Evolutionary conservation across 2,888 invertebrate genomes (phyloP).

Genomic region (Drosophila nigricruria): DNA sequence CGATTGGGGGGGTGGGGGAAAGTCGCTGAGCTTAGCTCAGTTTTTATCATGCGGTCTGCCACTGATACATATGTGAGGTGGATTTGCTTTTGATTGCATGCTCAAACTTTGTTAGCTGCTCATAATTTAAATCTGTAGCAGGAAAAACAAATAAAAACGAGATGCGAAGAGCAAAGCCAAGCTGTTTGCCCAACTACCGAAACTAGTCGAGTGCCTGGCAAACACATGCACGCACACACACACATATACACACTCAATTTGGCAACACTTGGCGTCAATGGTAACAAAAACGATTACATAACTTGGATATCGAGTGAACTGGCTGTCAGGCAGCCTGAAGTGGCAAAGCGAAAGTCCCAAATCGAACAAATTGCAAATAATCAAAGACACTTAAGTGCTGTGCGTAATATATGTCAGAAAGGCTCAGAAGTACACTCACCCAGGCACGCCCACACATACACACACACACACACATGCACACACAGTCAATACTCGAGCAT

Average conservation of each 20-base stretch:
- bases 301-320: constrained; percentile 45
- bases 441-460: constrained; percentile 8
- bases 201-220: constrained; percentile 63
- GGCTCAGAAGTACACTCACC: constrained; percentile 14
- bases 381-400: constrained; percentile 71
- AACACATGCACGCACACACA: constrained; percentile 35
- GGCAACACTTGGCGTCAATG: constrained; percentile 72
- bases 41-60: constrained; percentile 46
- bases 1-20: neutral
- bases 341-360: constrained; percentile 62
- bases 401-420: constrained; percentile 49
- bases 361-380: constrained; percentile 78
- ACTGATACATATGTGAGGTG: constrained; percentile 35
- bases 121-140: constrained; percentile 48
- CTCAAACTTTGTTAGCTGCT: constrained; percentile 35
- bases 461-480: constrained; percentile 4
- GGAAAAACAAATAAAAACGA: constrained; percentile 7
- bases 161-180: constrained; percentile 17
- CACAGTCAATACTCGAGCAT: constrained; percentile 29
- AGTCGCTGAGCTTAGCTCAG: constrained; percentile 40
- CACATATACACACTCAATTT: constrained; percentile 23
- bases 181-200: constrained; percentile 34
- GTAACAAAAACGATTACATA: constrained; percentile 71
- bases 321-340: constrained; percentile 47
- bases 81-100: constrained; percentile 51